Conservation (phyloP, 2,888 invertebrate species). For the Melieria crassipennis region DNA sequence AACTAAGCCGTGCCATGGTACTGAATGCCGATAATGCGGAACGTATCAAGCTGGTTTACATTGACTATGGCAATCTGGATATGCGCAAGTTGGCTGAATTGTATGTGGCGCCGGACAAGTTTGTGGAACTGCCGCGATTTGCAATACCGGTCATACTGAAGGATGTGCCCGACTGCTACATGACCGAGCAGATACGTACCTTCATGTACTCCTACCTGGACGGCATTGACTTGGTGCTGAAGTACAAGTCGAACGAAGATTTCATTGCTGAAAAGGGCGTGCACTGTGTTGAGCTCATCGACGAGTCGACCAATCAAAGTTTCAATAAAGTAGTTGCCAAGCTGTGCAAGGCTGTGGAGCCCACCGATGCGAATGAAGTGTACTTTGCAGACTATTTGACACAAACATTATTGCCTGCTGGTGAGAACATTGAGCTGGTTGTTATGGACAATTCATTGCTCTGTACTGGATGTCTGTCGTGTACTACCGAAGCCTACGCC, state of each 20-base stretch:
- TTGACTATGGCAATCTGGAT: constrained; percentile 62
- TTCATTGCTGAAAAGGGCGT: constrained; percentile 45
- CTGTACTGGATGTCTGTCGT: constrained; percentile 53
- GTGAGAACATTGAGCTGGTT: constrained; percentile 52
- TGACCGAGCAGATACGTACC: constrained; percentile 51
- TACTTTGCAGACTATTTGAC: constrained; percentile 47
- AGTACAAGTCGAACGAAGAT: constrained; percentile 49
- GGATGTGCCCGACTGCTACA: constrained; percentile 52
- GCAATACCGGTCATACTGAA: constrained; percentile 56
- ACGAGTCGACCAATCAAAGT: constrained; percentile 49
- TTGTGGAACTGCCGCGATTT: constrained; percentile 50
- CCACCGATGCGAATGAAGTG: constrained; percentile 43
- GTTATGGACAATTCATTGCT: constrained; percentile 60
- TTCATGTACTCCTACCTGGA: constrained; percentile 52
- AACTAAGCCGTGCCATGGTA: constrained; percentile 56
- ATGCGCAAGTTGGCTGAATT: constrained; percentile 49
- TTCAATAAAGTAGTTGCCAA: constrained; percentile 54
- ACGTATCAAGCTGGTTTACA: constrained; percentile 53
- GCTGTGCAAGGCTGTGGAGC: constrained; percentile 48
- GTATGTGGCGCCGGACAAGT: constrained; percentile 49
- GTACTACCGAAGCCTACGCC: constrained; percentile 52
- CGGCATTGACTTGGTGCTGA: constrained; percentile 47
- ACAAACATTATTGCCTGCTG: constrained; percentile 49
- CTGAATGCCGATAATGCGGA: constrained; percentile 49
- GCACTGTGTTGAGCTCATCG: constrained; percentile 51